phyloP scores from a whole-genome alignment of 1,140 invertebrate species.

The Drosophila cardini region DNA sequence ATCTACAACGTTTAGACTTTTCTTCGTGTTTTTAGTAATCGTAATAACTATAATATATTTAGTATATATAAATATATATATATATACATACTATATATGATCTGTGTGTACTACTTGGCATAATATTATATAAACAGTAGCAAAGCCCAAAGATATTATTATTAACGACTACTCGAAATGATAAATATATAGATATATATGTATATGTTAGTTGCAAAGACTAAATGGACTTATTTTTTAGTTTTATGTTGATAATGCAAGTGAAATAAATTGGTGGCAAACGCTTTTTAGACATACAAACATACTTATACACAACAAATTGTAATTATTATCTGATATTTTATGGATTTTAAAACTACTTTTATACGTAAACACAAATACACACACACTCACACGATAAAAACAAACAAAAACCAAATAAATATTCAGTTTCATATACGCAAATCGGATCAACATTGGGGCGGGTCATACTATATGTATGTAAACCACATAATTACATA shows the following conservation, averaged over 20 bases:
- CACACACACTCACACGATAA: conserved; percentile 27
- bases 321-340: conserved; percentile 82
- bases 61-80: not conserved
- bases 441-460: conserved; percentile 47
- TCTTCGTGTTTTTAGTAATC: conserved; percentile 50
- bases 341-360: conserved; percentile 80
- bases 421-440: conserved; percentile 62
- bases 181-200: conserved; percentile 51
- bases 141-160: conserved; percentile 81
- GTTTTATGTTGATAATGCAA: conserved; percentile 59
- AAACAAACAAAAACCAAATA: conserved; percentile 56
- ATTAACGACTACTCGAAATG: conserved; percentile 61
- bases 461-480: conserved; percentile 45
- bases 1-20: conserved; percentile 53
- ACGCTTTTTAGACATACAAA: conserved; percentile 69
- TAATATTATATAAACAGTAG: conserved; percentile 58
- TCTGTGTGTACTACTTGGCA: conserved; percentile 67
- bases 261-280: conserved; percentile 48
- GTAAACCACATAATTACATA: conserved; percentile 38
- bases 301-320: conserved; percentile 62
- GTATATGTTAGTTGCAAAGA: conserved; percentile 74
- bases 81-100: conserved; percentile 46
- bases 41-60: conserved; percentile 36
- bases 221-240: conserved; percentile 71
- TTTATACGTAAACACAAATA: conserved; percentile 73